Conservation (phyloP, 2,888 invertebrate species). For the Geophilus truncorum region DNA sequence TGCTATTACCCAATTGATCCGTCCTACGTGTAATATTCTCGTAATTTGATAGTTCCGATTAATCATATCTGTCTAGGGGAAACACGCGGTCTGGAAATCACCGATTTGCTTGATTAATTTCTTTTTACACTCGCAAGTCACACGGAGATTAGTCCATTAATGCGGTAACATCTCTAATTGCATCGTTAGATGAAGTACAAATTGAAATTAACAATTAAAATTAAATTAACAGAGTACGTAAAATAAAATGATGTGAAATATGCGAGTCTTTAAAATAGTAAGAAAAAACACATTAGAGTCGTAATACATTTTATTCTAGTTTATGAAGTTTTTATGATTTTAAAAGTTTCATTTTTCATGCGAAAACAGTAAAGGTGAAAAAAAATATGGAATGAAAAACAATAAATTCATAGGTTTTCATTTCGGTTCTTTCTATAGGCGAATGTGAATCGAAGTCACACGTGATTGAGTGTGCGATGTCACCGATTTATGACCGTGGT, state of each 20-base stretch:
- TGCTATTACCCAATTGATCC: slow-evolving; percentile 19
- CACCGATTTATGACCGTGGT: slow-evolving; percentile 12
- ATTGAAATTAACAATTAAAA: too few species aligned
- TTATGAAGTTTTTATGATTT: not conserved
- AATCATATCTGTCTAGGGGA: not conserved
- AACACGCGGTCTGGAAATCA: not conserved
- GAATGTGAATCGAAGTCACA: slow-evolving; percentile 18
- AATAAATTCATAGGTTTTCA: not conserved
- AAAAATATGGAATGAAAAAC: not conserved
- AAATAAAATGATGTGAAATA: too few species aligned
- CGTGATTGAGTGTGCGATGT: slow-evolving; percentile 18
- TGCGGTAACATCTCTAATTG: not conserved
- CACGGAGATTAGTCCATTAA: not conserved
- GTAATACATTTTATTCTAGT: too few species aligned
- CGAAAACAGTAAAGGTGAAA: not conserved
- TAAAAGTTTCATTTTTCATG: not conserved
- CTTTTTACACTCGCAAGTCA: not conserved
- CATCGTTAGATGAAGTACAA: too few species aligned
- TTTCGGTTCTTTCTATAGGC: not conserved
- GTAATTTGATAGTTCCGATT: slow-evolving; percentile 16
- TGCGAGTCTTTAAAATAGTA: too few species aligned
- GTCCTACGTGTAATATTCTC: slow-evolving; percentile 11
- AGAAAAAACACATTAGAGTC: too few species aligned
- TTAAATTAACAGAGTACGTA: too few species aligned
- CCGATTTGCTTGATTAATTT: not conserved